Evolutionary conservation across 2,888 invertebrate genomes (phyloP).

Genomic region (Mongoloraphidia duomilia): DNA sequence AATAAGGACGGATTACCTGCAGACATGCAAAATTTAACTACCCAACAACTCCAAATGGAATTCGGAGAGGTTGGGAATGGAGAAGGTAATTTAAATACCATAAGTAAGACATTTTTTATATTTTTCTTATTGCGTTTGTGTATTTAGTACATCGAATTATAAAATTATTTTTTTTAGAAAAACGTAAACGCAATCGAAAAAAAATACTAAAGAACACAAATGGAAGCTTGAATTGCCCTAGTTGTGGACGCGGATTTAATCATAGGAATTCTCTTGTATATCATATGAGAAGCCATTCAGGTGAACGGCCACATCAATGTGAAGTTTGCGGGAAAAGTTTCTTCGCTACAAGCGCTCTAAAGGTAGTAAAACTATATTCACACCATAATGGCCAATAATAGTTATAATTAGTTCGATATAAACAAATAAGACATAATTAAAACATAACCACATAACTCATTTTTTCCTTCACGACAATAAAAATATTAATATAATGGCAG

Average conservation of each 20-base stretch:
- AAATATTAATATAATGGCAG: neutral
- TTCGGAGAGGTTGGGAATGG: conserved; percentile 18
- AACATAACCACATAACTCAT: too few relatives aligned
- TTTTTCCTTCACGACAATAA: too few relatives aligned
- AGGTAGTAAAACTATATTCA: conserved; percentile 32
- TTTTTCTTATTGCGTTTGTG: too few relatives aligned
- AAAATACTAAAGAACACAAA: conserved; percentile 14
- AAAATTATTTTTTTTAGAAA: too few relatives aligned
- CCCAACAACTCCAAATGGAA: too few relatives aligned
- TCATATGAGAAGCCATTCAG: conserved; percentile 66
- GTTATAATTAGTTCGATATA: too few relatives aligned
- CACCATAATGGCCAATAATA: too few relatives aligned
- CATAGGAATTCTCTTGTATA: conserved; percentile 75
- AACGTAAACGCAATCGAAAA: conserved; percentile 23
- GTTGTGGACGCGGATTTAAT: conserved; percentile 60
- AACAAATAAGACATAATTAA: too few relatives aligned
- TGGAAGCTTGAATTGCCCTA: conserved; percentile 38
- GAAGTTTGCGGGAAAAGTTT: conserved; percentile 70
- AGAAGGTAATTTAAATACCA: conserved; percentile 19
- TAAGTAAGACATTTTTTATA: neutral
- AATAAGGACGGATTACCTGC: neutral
- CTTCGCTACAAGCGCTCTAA: conserved; percentile 67
- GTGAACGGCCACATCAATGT: conserved; percentile 62
- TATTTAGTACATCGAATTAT: too few relatives aligned
- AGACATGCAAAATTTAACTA: too few relatives aligned